phyloP scores from a whole-genome alignment of 1,140 invertebrate species.

The Grapholita molesta region DNA sequence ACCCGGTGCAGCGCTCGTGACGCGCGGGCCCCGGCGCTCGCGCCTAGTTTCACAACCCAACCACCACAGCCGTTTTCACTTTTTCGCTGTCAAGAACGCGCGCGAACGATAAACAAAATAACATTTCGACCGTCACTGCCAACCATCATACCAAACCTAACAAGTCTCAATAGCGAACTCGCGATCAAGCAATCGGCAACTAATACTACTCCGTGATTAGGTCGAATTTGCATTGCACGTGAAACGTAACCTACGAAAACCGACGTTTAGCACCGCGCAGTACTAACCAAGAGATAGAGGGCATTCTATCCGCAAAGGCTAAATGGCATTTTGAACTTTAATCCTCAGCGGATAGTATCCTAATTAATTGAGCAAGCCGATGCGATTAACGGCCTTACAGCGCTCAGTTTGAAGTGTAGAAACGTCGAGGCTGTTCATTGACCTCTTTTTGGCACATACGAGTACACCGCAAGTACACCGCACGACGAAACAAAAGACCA shows the following conservation, averaged over 20 bases:
- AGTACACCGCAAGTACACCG: conserved; percentile 21
- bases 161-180: conserved; percentile 35
- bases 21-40: conserved; percentile 45
- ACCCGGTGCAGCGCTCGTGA: conserved; percentile 23
- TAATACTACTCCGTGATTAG: conserved; percentile 39
- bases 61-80: conserved; percentile 73
- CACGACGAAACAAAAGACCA: conserved; percentile 70
- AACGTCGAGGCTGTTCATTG: conserved; percentile 76
- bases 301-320: conserved; percentile 41
- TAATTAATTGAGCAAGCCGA: conserved; percentile 33
- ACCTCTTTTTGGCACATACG: conserved; percentile 73
- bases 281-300: conserved; percentile 46
- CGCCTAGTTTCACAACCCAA: conserved; percentile 71
- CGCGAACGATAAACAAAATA: conserved; percentile 75
- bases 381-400: conserved; percentile 47
- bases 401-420: conserved; percentile 55
- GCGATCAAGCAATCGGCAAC: conserved; percentile 33
- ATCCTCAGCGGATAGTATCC: conserved; percentile 36
- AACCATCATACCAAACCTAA: conserved; percentile 30
- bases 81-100: conserved; percentile 77
- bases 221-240: conserved; percentile 49
- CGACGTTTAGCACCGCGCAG: conserved; percentile 36
- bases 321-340: conserved; percentile 56
- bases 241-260: conserved; percentile 39
- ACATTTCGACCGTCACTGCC: conserved; percentile 68